Evolutionary conservation across 1,140 invertebrate genomes (phyloP).

Genomic region (Drosophila albomicans): DNA sequence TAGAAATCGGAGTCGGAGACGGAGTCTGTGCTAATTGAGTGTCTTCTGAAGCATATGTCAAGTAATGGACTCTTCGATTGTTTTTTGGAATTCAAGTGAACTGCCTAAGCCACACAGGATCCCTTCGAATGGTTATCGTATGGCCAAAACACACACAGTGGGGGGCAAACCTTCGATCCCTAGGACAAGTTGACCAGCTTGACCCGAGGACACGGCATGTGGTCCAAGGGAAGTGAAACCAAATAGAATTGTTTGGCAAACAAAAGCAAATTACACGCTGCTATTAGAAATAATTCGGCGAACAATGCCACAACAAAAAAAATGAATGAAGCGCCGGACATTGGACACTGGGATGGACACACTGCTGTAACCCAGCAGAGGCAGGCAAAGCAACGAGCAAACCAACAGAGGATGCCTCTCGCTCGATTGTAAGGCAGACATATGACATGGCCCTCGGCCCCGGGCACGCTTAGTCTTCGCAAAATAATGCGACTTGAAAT

Average conservation of each 20-base stretch:
- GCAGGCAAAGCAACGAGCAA: no score
- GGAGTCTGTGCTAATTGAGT: slow-evolving; percentile 41
- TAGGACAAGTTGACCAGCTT: slow-evolving; percentile 16
- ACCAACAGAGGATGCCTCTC: no score
- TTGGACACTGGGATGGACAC: background rate
- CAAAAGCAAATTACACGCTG: slow-evolving; percentile 80
- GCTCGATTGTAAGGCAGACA: slow-evolving; percentile 13
- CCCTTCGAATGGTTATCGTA: slow-evolving; percentile 12
- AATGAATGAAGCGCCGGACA: slow-evolving; percentile 67
- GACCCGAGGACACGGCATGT: slow-evolving; percentile 60
- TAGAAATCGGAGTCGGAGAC: background rate
- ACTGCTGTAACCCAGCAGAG: slow-evolving; percentile 25
- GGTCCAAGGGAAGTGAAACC: slow-evolving; percentile 69
- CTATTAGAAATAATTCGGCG: slow-evolving; percentile 75
- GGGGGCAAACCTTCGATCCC: slow-evolving; percentile 27
- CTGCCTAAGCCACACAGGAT: slow-evolving; percentile 36
- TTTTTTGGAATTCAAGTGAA: slow-evolving; percentile 39
- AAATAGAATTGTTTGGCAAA: slow-evolving; percentile 82
- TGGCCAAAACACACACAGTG: slow-evolving; percentile 17
- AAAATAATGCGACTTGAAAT: slow-evolving; percentile 72
- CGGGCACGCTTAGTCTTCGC: slow-evolving; percentile 21
- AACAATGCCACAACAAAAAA: slow-evolving; percentile 53
- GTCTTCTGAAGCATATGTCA: slow-evolving; percentile 38
- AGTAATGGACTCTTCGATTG: slow-evolving; percentile 24
- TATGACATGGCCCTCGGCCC: slow-evolving; percentile 18